These are phyloP conservation scores for Verasper variegatus DNA, from an alignment of 2,113 vertebrate genomes.

Conservation along the genomic window DNA sequence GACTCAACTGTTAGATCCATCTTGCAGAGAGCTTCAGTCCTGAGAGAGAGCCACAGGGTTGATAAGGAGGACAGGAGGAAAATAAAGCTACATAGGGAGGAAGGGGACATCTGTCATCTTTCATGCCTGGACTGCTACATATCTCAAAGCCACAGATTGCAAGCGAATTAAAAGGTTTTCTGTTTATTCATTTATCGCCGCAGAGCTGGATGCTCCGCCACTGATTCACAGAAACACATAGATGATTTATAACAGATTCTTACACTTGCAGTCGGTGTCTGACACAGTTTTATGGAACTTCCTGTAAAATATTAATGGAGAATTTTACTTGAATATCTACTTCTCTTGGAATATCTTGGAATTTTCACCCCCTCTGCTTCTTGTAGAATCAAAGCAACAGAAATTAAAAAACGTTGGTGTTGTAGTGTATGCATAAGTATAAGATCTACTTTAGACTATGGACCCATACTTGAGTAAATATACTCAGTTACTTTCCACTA, in stretches of 20 bases:
- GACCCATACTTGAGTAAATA: too few species aligned
- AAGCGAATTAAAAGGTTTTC: constrained; percentile 33
- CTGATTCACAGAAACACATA: background rate
- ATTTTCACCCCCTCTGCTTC: background rate
- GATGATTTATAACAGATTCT: constrained; percentile 12
- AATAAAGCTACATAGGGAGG: constrained; percentile 18
- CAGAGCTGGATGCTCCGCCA: background rate
- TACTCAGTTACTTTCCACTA: too few species aligned
- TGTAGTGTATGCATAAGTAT: too few species aligned
- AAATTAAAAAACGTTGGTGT: too few species aligned
- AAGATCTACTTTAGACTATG: too few species aligned
- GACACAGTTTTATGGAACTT: background rate
- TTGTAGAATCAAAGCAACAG: too few species aligned
- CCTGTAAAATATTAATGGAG: background rate
- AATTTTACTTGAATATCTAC: background rate
- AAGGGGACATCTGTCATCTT: constrained; percentile 59
- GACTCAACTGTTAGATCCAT: constrained; percentile 21
- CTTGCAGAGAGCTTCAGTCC: constrained; percentile 14
- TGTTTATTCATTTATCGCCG: constrained; percentile 26
- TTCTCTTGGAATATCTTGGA: background rate
- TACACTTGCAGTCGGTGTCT: background rate
- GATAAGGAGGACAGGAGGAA: constrained; percentile 8
- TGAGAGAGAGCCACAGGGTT: constrained; percentile 13
- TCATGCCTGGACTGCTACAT: constrained; percentile 49
- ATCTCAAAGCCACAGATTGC: constrained; percentile 42